These are phyloP conservation scores for Lordiphosa fenestrarum DNA, from an alignment of 2,888 invertebrate species.

Conservation along the genomic window DNA sequence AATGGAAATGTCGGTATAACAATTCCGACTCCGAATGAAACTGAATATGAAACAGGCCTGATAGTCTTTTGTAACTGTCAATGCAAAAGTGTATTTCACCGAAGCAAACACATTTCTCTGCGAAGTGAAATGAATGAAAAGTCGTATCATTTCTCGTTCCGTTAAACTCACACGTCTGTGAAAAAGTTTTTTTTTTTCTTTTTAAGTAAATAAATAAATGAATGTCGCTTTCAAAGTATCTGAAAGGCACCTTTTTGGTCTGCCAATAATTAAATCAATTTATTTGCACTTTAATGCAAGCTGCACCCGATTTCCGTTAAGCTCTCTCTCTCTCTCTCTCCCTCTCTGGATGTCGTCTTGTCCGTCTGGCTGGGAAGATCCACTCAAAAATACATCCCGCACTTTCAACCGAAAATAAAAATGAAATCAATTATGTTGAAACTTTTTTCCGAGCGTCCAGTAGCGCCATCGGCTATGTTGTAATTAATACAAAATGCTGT, in stretches of 20 bases:
- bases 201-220: slow-evolving; percentile 43
- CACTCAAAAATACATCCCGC: slow-evolving; percentile 27
- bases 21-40: too few relatives aligned
- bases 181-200: slow-evolving; percentile 5
- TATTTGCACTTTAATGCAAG: slow-evolving; percentile 50
- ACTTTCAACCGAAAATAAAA: slow-evolving; percentile 48
- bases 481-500: slow-evolving; percentile 70
- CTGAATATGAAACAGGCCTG: too few relatives aligned
- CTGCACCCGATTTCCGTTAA: slow-evolving; percentile 11
- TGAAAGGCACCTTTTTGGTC: slow-evolving; percentile 20
- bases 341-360: not conserved
- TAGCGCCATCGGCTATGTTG: slow-evolving; percentile 60
- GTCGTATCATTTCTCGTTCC: too few relatives aligned
- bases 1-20: too few relatives aligned
- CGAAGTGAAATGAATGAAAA: too few relatives aligned
- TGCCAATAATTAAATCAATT: slow-evolving; percentile 62
- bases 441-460: slow-evolving; percentile 48
- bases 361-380: not conserved
- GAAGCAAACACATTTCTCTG: too few relatives aligned
- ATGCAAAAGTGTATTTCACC: too few relatives aligned
- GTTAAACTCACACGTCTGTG: slow-evolving; percentile 5
- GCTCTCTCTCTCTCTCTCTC: not conserved
- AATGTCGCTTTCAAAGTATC: slow-evolving; percentile 21
- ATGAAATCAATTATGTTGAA: slow-evolving; percentile 69
- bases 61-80: too few relatives aligned